Conservation (phyloP, 1,140 invertebrate species). For the Campoletis sonorensis region DNA sequence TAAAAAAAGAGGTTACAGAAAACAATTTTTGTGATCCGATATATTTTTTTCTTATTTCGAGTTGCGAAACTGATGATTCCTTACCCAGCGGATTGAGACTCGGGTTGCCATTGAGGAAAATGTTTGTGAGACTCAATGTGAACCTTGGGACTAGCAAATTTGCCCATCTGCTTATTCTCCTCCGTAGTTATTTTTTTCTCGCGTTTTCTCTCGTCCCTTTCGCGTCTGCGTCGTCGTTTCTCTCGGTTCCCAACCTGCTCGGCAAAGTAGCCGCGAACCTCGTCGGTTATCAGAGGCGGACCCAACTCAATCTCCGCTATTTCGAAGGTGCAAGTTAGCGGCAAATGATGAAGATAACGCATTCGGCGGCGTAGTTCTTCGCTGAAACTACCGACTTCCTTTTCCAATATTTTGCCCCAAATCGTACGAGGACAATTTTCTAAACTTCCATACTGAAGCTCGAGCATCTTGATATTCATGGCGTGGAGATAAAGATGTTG, state of each 20-base stretch:
- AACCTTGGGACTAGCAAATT: constrained; percentile 78
- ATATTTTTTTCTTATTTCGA: too few species aligned
- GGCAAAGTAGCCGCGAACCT: constrained; percentile 82
- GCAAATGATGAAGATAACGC: constrained; percentile 91
- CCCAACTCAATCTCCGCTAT: constrained; percentile 91
- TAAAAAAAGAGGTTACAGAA: constrained; percentile 10
- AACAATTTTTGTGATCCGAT: too few species aligned
- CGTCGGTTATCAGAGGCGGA: constrained; percentile 83
- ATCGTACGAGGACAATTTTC: constrained; percentile 87
- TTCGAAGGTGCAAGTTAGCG: constrained; percentile 92
- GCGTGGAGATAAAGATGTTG: constrained; percentile 95
- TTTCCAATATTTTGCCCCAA: constrained; percentile 86
- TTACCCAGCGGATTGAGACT: constrained; percentile 69
- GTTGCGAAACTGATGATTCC: background rate
- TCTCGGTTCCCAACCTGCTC: constrained; percentile 83
- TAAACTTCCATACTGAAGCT: constrained; percentile 89
- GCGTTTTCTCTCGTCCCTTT: constrained; percentile 82
- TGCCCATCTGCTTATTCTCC: constrained; percentile 84
- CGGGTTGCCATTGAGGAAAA: constrained; percentile 80
- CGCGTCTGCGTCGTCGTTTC: constrained; percentile 79
- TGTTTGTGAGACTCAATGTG: constrained; percentile 81
- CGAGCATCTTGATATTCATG: constrained; percentile 93
- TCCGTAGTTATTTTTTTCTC: constrained; percentile 84
- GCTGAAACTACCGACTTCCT: constrained; percentile 89
- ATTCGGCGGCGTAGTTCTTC: constrained; percentile 87